Conservation (phyloP, 2,797 vertebrate species). For the Odontamblyopus lacepedii region DNA sequence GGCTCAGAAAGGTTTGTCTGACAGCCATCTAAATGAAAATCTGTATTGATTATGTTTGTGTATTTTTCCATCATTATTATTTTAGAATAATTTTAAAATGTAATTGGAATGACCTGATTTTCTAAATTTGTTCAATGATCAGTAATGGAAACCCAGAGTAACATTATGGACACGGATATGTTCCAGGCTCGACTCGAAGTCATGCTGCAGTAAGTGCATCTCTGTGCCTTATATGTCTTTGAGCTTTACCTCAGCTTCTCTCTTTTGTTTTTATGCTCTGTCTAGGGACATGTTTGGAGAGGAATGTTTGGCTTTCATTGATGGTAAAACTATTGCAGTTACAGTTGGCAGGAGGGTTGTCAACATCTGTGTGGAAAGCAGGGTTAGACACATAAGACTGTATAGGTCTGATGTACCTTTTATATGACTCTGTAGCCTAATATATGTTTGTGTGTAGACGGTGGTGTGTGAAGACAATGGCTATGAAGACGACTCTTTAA, state of each 20-base stretch:
- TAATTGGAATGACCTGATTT: neutral
- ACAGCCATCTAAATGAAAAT: neutral
- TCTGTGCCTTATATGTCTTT: neutral
- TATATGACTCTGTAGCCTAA: neutral
- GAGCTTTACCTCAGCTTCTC: neutral
- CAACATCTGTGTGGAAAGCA: conserved; percentile 75
- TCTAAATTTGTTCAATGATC: conserved; percentile 34
- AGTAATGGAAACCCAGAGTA: conserved; percentile 79
- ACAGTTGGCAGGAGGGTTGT: conserved; percentile 87
- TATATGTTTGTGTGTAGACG: conserved; percentile 56
- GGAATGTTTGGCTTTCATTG: conserved; percentile 84
- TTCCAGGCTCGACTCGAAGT: conserved; percentile 86
- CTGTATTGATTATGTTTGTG: neutral
- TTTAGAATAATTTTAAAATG: neutral
- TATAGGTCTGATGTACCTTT: neutral
- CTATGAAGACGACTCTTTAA: conserved; percentile 87
- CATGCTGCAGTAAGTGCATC: conserved; percentile 89
- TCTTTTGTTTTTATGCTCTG: neutral
- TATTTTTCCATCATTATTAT: neutral
- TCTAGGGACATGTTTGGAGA: conserved; percentile 91
- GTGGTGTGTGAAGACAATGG: conserved; percentile 86
- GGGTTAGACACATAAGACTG: conserved; percentile 50
- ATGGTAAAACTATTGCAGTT: conserved; percentile 78
- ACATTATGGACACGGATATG: conserved; percentile 81
- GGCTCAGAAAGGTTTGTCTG: conserved; percentile 85